Evolutionary conservation across 2,797 vertebrate genomes (phyloP).

Genomic region (Chromis chromis): DNA sequence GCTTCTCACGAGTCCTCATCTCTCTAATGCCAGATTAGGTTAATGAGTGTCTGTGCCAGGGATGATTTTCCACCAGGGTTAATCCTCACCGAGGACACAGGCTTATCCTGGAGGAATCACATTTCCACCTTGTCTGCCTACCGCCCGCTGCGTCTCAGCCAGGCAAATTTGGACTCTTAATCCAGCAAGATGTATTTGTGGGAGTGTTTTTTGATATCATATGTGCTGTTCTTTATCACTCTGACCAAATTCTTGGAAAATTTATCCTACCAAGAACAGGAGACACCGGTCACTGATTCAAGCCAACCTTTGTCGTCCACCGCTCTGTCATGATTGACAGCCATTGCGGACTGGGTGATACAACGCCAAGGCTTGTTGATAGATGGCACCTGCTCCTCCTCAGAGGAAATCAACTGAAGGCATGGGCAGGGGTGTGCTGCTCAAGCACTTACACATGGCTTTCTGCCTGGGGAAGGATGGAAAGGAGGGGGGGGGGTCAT

Average conservation of each 20-base stretch:
- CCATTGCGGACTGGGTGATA: slow-evolving; percentile 5
- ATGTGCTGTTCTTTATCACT: not conserved
- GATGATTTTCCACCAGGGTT: slow-evolving; percentile 67
- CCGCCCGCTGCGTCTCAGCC: slow-evolving; percentile 15
- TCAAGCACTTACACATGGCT: slow-evolving; percentile 64
- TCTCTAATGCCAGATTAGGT: slow-evolving; percentile 72
- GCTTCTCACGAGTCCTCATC: slow-evolving; percentile 34
- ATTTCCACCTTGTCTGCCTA: slow-evolving; percentile 14
- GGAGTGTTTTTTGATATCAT: slow-evolving; percentile 47
- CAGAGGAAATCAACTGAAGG: slow-evolving; percentile 69
- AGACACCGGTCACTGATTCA: slow-evolving; percentile 11
- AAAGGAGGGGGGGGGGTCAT: not conserved
- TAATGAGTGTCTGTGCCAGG: slow-evolving; percentile 55
- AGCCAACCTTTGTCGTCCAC: slow-evolving; percentile 30
- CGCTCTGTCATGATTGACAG: slow-evolving; percentile 49
- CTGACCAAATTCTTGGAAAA: not conserved
- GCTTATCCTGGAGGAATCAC: slow-evolving; percentile 63
- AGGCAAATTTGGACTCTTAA: slow-evolving; percentile 49
- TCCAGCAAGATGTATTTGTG: slow-evolving; percentile 41
- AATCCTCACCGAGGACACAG: slow-evolving; percentile 68
- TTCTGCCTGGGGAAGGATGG: not conserved
- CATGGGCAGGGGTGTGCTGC: slow-evolving; percentile 51
- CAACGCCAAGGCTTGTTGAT: slow-evolving; percentile 48
- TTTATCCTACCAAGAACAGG: slow-evolving; percentile 11
- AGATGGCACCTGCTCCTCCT: slow-evolving; percentile 70